Evolutionary conservation across 1,140 invertebrate genomes (phyloP), one percentile per base, ranked within the genome.

Genomic region (Trypoxylus dichotomus): DNA sequence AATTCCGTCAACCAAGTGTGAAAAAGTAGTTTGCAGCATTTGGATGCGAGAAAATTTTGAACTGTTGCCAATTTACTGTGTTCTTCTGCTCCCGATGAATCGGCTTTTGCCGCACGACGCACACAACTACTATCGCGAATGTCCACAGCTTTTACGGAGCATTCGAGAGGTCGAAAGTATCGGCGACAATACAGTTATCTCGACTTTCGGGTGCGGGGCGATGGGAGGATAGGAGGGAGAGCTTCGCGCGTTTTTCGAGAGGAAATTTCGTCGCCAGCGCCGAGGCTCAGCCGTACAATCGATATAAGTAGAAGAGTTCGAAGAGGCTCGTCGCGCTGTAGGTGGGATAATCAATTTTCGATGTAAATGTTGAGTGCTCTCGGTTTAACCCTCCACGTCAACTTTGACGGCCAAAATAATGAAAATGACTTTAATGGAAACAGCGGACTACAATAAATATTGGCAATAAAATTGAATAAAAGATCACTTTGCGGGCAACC

Each of bases 151-250:
- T 68, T 68, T 29, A 29, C 60, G 60, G 60, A 68, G 27, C 24
- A 68, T 68, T 68, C 60, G 19, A n/a, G 27, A 29, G 60, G 60
- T 68, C 60, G 15, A 68, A 68, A 68, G 60, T 68, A 68, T 68
- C 24, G 60, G 60, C 60, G 60, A 68, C 60, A 68, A 68, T 68
- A 68, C 60, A 68, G 60, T 68, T 68, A 68, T 68, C 21, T 68
- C 60, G 10, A 13, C 24, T 68, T 68, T 29, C 60, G 27, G 7
- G 47, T 6, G 19, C 10, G 32, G 32, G 10, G 10, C 32, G 32
- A 8, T 1, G 10, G 32, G 32, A 37, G 32, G 32, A 8, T 0
- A 8, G 24, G 60, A 68, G 27, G 60, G 24, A 68, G 1, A 68
- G 1, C 11, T 68, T 68, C 10, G 8, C 60, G 60, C 27, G 11